Conservation (phyloP, 2,797 vertebrate genomes). For the Halcyon chelicuti region DNA sequence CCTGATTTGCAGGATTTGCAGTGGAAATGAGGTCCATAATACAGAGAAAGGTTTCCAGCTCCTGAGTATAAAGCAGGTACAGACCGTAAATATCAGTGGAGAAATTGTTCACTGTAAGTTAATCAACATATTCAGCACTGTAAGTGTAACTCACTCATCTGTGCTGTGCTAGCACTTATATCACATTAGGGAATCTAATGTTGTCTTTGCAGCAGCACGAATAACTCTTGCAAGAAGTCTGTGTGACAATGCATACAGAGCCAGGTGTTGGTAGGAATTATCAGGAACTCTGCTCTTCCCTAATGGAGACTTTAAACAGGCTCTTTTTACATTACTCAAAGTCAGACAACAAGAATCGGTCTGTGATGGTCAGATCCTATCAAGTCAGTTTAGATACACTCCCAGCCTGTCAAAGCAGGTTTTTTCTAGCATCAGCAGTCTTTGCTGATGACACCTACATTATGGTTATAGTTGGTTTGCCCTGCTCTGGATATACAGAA, state of each 20-base stretch:
- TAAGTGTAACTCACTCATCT: neutral
- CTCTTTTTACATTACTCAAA: neutral
- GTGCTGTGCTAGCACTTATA: neutral
- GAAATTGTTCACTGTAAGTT: neutral
- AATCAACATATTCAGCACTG: neutral
- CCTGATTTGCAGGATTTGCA: neutral
- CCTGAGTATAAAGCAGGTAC: neutral
- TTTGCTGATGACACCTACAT: neutral
- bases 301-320: neutral
- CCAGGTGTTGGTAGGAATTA: neutral
- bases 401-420: neutral
- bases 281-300: neutral
- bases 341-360: neutral
- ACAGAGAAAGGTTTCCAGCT: neutral
- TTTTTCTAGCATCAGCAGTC: neutral
- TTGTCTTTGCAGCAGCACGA: neutral
- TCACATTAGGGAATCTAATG: neutral
- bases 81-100: neutral
- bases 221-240: neutral
- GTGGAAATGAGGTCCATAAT: neutral
- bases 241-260: neutral
- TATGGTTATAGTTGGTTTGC: neutral
- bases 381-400: conserved; percentile 7
- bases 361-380: neutral
- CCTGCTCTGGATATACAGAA: neutral